Base-by-base conservation (phyloP, 92 coral and sea anemone species). In the Diadumene lineata region DNA sequence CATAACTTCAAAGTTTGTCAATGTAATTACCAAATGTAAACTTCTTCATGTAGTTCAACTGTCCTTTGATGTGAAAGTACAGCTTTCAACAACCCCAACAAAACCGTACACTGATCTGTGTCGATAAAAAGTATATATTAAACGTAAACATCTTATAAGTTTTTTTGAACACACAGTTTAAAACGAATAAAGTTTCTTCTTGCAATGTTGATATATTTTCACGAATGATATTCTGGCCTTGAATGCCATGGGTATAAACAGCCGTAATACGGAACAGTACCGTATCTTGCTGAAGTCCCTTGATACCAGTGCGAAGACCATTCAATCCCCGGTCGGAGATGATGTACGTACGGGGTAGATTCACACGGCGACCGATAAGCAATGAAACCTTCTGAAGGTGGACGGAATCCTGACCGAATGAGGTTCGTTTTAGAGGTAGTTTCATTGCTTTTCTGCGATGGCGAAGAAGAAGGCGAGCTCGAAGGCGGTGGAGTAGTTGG, bases 161-260 rank as follows among this genome's bases (percentile, higher is more conserved):
- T 44, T 44, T 44, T 17, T 44, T 8, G 51, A 8, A 44, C 51
- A 44, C 9, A 8, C 9, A 44, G 51, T 44, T 9, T 44, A 44
- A n/a, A n/a, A n/a, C n/a, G 43, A 43, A 43, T 17, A 68, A 50
- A n/a, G 22, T 7, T 68, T 68, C 57, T 4, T 7, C 4, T 3
- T 68, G 60, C 43, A 28, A 27, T 72, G 26, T 72, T 55, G 17
- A 56, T 56, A n/a, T n/a, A 29, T 33, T 56, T 72, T 48, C 46
- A 71, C 56, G 77, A 28, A 34, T 68, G 82, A 29, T 78, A 78
- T 17, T 78, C 82, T 0, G 75, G 82, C 57, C 82, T 17, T 13
- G 82, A 78, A 78, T 87, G 88, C 92, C 92, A 87, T 3, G 97
- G 97, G 44, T 84, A 79, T 51, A 91, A 76, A 43, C 92, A 85